Percentiles rank a stretch among this genome's conserved stretches.
These are phyloP conservation scores for Sphaeridia pumilis DNA, from an alignment of 2,888 invertebrate species.

Conservation along the genomic window DNA sequence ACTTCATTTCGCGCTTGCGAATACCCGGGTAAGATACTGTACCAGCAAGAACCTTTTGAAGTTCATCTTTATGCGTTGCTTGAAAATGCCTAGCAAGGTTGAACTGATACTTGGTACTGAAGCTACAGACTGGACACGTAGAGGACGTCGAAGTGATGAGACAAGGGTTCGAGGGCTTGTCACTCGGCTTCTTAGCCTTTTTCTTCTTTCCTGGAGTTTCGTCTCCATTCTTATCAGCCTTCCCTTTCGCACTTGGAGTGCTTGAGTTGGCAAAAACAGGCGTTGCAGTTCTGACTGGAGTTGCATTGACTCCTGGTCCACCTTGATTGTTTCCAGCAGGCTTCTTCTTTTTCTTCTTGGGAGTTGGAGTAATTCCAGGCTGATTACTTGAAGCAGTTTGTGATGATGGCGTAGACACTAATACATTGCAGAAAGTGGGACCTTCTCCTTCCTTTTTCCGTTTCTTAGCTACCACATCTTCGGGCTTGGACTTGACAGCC, in stretches of 20 bases:
- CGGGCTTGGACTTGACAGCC: not conserved
- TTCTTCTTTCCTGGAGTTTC: not conserved
- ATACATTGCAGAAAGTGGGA: not conserved
- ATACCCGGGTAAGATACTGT: not conserved
- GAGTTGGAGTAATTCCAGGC: not conserved
- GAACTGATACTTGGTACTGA: slow-evolving; percentile 4
- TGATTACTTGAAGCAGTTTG: too few relatives aligned
- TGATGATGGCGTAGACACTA: not conserved
- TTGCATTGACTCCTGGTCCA: not conserved
- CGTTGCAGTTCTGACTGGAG: not conserved
- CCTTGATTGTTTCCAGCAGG: not conserved
- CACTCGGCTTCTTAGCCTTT: not conserved
- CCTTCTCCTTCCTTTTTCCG: not conserved
- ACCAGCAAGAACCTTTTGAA: not conserved
- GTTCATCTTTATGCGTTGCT: slow-evolving; percentile 3
- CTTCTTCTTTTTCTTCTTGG: not conserved
- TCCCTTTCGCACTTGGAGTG: not conserved
- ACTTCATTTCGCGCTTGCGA: slow-evolving; percentile 2
- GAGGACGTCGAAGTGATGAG: slow-evolving; percentile 5
- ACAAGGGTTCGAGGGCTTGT: slow-evolving; percentile 1
- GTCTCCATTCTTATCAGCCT: not conserved
- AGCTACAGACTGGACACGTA: slow-evolving; percentile 2
- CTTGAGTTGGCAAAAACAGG: not conserved
- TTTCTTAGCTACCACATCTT: not conserved
- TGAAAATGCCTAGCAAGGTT: slow-evolving; percentile 6